Evolutionary conservation across 2,888 invertebrate species (phyloP).

Genomic region (Nemapogon koenigi): DNA sequence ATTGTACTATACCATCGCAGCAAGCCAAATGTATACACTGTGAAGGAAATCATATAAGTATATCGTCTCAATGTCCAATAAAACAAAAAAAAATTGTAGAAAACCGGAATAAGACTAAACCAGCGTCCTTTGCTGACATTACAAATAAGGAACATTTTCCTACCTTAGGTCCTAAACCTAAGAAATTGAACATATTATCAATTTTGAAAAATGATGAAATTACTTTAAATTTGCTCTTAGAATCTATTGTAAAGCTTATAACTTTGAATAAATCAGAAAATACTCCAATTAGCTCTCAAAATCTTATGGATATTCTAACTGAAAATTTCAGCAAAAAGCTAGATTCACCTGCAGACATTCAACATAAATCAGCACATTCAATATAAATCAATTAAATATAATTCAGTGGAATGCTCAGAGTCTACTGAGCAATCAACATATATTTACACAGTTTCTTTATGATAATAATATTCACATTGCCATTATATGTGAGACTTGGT

Average conservation of each 20-base stretch:
- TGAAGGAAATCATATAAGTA: constrained; percentile 2
- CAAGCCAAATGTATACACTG: neutral
- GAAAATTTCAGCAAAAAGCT: neutral
- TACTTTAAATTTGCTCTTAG: too few relatives aligned
- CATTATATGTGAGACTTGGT: constrained; percentile 2
- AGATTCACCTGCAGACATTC: too few relatives aligned
- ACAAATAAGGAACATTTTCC: too few relatives aligned
- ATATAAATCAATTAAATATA: neutral
- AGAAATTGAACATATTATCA: too few relatives aligned
- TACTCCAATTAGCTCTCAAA: neutral
- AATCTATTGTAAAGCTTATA: neutral
- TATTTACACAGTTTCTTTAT: constrained; percentile 1
- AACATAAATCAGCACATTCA: too few relatives aligned
- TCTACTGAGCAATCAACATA: neutral
- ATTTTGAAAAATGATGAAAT: too few relatives aligned
- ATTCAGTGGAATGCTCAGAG: constrained; percentile 6
- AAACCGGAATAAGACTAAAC: neutral
- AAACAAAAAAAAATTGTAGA: constrained; percentile 2
- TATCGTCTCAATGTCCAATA: neutral
- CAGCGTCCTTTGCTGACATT: too few relatives aligned
- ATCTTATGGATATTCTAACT: neutral
- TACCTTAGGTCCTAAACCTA: too few relatives aligned
- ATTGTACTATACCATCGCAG: neutral
- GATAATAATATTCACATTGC: constrained; percentile 1
- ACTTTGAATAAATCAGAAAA: neutral